These are phyloP conservation scores for Ceratotherium simum DNA, from an alignment of 2,113 vertebrate genomes.

Conservation along the genomic window DNA sequence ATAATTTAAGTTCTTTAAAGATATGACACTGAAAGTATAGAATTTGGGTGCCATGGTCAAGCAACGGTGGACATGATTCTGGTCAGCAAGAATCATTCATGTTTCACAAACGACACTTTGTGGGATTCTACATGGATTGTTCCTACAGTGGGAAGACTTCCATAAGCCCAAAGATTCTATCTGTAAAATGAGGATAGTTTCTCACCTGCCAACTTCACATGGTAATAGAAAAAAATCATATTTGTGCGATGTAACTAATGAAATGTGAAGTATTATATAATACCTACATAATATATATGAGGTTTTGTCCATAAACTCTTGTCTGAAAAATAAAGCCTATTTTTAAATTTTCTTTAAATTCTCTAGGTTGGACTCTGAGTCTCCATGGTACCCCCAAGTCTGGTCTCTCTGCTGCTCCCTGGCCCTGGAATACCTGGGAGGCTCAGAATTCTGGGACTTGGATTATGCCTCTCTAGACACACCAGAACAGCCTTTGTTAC, in stretches of 20 bases:
- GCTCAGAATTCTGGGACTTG: not conserved
- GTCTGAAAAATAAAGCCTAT: not conserved
- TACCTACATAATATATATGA: not conserved
- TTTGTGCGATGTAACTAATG: not conserved
- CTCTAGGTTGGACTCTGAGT: not conserved
- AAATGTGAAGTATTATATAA: not conserved
- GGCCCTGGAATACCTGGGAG: too few species aligned
- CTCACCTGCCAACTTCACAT: not conserved
- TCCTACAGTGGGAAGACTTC: not conserved
- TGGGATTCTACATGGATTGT: not conserved
- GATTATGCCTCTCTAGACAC: too few species aligned
- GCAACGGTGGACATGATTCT: not conserved
- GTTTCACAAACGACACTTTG: not conserved
- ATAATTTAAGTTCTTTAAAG: not conserved
- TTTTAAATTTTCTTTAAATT: not conserved
- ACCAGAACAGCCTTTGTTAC: not conserved
- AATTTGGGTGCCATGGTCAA: too few species aligned
- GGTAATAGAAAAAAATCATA: not conserved
- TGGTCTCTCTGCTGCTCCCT: not conserved
- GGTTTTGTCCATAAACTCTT: not conserved
- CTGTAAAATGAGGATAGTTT: not conserved
- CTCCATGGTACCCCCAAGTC: not conserved
- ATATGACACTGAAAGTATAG: not conserved
- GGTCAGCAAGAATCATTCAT: not conserved
- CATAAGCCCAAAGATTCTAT: not conserved